phyloP scores from a whole-genome alignment of 2,888 invertebrate genomes.

The Pachydiplax longipennis region DNA sequence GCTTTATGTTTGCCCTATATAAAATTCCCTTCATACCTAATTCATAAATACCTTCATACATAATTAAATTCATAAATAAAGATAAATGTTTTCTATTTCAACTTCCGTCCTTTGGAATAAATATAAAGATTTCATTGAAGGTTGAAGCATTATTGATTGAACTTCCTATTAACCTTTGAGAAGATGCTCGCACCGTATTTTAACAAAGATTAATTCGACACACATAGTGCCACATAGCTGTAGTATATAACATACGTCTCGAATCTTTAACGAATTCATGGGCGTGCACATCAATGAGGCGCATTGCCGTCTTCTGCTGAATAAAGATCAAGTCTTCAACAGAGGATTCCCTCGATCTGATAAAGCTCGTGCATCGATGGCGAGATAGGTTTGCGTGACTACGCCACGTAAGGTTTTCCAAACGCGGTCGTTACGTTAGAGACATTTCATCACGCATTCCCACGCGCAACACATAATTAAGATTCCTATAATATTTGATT shows the following conservation, averaged over 20 bases:
- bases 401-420: neutral
- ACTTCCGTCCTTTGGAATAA: too few species aligned
- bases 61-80: too few species aligned
- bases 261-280: neutral
- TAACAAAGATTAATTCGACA: neutral
- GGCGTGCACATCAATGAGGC: neutral
- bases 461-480: too few species aligned
- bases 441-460: neutral
- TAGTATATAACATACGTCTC: neutral
- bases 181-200: too few species aligned
- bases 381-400: neutral
- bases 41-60: too few species aligned
- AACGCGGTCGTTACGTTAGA: neutral
- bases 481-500: too few species aligned
- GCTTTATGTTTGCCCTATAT: too few species aligned
- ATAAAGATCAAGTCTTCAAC: neutral
- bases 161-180: too few species aligned
- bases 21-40: too few species aligned
- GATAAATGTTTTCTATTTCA: too few species aligned
- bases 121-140: too few species aligned
- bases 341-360: neutral
- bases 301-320: neutral
- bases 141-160: too few species aligned
- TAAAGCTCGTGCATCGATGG: neutral
- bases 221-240: neutral